Conservation (phyloP, 1,140 invertebrate genomes). For the Pogonognathellus flavescens region DNA sequence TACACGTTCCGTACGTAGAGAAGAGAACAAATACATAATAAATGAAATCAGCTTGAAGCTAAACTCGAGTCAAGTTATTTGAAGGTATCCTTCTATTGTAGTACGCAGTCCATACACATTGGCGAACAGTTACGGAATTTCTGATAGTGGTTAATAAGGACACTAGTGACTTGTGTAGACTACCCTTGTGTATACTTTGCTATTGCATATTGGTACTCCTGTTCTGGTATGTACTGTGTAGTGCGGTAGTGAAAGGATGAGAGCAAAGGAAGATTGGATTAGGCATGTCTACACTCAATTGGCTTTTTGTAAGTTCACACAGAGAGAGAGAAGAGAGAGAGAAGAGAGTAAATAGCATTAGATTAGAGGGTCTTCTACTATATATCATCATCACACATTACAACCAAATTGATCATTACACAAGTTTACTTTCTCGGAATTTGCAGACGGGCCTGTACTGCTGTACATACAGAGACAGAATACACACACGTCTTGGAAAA, state of each 20-base stretch:
- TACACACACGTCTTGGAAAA: too few species aligned
- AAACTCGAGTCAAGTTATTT: neutral
- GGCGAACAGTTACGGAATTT: conserved; percentile 2
- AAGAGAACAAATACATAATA: neutral
- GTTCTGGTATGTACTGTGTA: neutral
- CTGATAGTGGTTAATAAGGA: neutral
- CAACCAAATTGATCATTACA: conserved; percentile 50
- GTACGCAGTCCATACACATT: neutral
- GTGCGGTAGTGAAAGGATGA: neutral
- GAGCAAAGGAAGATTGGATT: conserved; percentile 44
- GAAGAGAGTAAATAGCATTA: conserved; percentile 47
- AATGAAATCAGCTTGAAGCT: conserved; percentile 43
- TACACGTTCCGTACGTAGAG: too few species aligned
- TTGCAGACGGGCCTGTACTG: conserved; percentile 13
- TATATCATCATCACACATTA: conserved; percentile 50
- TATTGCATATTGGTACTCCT: neutral
- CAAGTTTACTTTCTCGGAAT: conserved; percentile 48
- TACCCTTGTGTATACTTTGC: too few species aligned
- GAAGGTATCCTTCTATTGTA: neutral
- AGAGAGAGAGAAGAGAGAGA: conserved; percentile 16
- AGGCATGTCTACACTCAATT: conserved; percentile 49
- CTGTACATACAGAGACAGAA: too few species aligned
- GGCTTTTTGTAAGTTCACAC: conserved; percentile 49
- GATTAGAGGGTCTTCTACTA: conserved; percentile 29
- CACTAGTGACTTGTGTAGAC: neutral